Evolutionary conservation across 2,113 vertebrate genomes (phyloP).

Genomic region (human (Homo sapiens)): GRCh38 chr6:40148501-40149000

Average conservation of each 20-base stretch:
- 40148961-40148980: background rate
- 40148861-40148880: background rate
- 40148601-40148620: background rate
- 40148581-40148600: background rate
- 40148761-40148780: too few species aligned
- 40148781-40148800: too few species aligned
- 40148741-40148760: background rate
- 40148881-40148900: background rate
- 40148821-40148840: background rate
- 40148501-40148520: background rate
- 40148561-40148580: background rate
- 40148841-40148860: background rate
- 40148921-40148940: background rate
- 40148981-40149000: background rate
- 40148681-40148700: background rate
- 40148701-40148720: background rate
- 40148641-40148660: background rate
- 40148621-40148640: background rate
- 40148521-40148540: too few species aligned
- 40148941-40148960: background rate
- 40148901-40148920: background rate
- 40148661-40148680: background rate
- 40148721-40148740: background rate
- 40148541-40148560: background rate
- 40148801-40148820: background rate